These are phyloP conservation scores for Forbesichthys papilliferus DNA, from an alignment of 2,113 vertebrate genomes.

Conservation along the genomic window DNA sequence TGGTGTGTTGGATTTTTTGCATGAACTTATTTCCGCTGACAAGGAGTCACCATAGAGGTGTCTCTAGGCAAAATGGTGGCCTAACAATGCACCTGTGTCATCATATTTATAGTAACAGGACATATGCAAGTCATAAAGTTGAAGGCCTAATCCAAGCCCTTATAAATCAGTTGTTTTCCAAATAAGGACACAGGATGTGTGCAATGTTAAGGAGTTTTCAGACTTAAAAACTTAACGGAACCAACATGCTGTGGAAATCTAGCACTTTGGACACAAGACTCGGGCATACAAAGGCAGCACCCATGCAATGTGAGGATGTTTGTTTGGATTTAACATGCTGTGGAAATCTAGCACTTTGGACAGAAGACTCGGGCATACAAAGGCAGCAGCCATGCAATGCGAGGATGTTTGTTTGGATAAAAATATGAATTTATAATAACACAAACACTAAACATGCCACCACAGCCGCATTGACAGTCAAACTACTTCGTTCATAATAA, in stretches of 20 bases:
- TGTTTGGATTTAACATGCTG: slow-evolving; percentile 16
- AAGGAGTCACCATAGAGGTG: too few species aligned
- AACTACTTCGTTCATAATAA: too few species aligned
- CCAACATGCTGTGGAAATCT: slow-evolving; percentile 67
- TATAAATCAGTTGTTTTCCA: slow-evolving; percentile 18
- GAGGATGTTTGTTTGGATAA: neutral
- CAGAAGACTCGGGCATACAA: neutral
- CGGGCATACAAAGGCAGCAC: neutral
- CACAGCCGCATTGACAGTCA: neutral
- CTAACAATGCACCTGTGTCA: too few species aligned
- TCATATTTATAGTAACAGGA: slow-evolving; percentile 25
- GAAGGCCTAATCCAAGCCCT: slow-evolving; percentile 22
- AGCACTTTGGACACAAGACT: slow-evolving; percentile 30
- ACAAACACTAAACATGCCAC: slow-evolving; percentile 20
- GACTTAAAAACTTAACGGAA: slow-evolving; percentile 35
- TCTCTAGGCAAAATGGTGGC: too few species aligned
- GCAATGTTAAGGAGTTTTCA: slow-evolving; percentile 30
- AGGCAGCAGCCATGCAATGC: neutral
- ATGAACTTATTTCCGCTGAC: too few species aligned
- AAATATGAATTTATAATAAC: neutral
- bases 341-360: slow-evolving; percentile 56
- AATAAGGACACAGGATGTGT: slow-evolving; percentile 5
- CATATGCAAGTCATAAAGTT: slow-evolving; percentile 33
- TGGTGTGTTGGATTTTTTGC: neutral
- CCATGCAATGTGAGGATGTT: neutral